Base-by-base conservation (phyloP, 2,797 vertebrate species). In the Psittacula derbiana region DNA sequence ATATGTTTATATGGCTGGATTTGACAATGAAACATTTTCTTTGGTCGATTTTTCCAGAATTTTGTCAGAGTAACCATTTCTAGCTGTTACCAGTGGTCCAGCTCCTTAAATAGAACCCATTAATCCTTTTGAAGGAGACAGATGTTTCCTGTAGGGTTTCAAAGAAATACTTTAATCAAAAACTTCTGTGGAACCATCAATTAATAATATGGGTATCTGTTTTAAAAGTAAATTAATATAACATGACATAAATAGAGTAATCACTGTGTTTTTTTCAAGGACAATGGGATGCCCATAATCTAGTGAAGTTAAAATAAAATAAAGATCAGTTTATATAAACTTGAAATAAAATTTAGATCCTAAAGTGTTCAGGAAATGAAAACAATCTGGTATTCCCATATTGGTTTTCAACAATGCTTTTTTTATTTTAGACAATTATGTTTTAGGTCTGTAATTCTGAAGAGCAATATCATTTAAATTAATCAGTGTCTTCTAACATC, bases 311-410 rank as follows among this genome's bases (percentile, higher is more conserved):
- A 28, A 67, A 87, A 6, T 4, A 52, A 75, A 83, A 8, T 30
- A 66, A 66, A 87, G 71, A 44, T 12, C 10, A 16, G 3, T 78
- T 86, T 60, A 38, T 53, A n/a, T 27, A 44, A 31, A 55, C 8
- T 31, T 78, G 33, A 57, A 40, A 69, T 3, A 60, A 88, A 86
- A 75, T 8, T 14, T 40, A 60, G 13, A 53, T 46, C 23, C 3
- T 50, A 53, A 67, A 55, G 0, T 70, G 18, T 33, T 33, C 31
- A 44, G 6, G 13, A 76, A 80, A 80, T 25, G 0, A 2, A 58
- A 79, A 15, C 16, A 16, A 2, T 1, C 3, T 12, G 2, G 16
- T 55, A 83, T 72, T 30, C 12, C 10, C 1, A 1, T 17, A 11
- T 8, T 20, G 25, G 57, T 30, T 76, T 80, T 62, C 49, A 71